These are phyloP conservation scores for Papilio demoleus DNA, from an alignment of 2,888 invertebrate genomes.

Conservation along the genomic window DNA sequence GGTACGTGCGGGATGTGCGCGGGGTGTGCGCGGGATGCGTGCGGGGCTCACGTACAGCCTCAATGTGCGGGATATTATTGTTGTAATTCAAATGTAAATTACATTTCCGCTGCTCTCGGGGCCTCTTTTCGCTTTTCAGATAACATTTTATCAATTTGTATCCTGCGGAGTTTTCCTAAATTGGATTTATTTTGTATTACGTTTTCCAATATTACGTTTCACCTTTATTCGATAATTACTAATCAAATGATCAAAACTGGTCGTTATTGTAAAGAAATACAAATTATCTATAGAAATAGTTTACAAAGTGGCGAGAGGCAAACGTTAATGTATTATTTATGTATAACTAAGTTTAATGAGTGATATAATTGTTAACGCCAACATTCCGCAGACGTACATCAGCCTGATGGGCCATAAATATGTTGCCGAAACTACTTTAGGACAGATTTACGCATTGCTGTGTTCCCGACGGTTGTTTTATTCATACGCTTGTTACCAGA, in stretches of 20 bases:
- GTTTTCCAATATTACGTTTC: slow-evolving; percentile 3
- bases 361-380: background rate
- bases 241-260: background rate
- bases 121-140: slow-evolving; percentile 25
- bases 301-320: background rate
- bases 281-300: background rate
- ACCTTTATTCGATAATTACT: background rate
- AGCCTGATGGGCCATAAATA: slow-evolving; percentile 10
- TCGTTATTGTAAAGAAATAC: background rate
- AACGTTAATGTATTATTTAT: background rate
- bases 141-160: slow-evolving; percentile 27
- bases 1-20: background rate
- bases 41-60: slow-evolving; percentile 11
- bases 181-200: slow-evolving; percentile 19
- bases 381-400: background rate
- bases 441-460: slow-evolving; percentile 33
- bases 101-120: slow-evolving; percentile 20
- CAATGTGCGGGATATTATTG: slow-evolving; percentile 20
- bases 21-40: background rate
- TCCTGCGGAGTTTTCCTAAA: slow-evolving; percentile 15
- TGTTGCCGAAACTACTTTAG: slow-evolving; percentile 20
- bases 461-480: slow-evolving; percentile 23
- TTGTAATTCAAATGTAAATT: slow-evolving; percentile 30
- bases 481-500: slow-evolving; percentile 11
- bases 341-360: background rate